A percentile compares a stretch with the other conserved stretches of the same genome.
phyloP scores from a whole-genome alignment of 1,140 invertebrate species.

The Microplitis mediator region DNA sequence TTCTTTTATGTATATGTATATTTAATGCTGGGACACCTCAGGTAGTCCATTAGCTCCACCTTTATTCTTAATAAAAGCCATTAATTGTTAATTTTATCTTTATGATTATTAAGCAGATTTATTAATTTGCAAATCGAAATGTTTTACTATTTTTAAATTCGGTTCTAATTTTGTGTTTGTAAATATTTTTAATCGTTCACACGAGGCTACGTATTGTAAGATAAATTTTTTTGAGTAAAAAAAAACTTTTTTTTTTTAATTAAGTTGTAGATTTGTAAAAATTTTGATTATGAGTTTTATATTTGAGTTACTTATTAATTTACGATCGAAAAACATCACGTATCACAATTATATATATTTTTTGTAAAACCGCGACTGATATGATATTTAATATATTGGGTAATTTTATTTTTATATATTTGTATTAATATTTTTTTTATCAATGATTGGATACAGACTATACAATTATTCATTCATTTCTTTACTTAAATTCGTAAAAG shows the following conservation, averaged over 20 bases:
- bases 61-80: background rate
- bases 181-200: background rate
- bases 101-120: background rate
- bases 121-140: too few species aligned
- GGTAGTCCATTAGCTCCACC: conserved; percentile 3
- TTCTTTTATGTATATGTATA: background rate
- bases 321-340: too few species aligned
- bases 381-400: too few species aligned
- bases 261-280: background rate
- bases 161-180: conserved; percentile 1
- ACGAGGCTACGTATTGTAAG: conserved; percentile 9
- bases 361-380: too few species aligned
- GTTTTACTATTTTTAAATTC: background rate
- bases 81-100: background rate
- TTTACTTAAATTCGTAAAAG: too few species aligned
- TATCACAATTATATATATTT: too few species aligned
- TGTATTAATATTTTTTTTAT: too few species aligned
- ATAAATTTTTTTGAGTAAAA: background rate
- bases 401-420: too few species aligned
- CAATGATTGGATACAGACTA: too few species aligned
- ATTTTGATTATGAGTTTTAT: background rate
- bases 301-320: too few species aligned
- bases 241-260: background rate
- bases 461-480: too few species aligned
- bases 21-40: conserved; percentile 23